Evolutionary conservation across 2,797 vertebrate species (phyloP).

Genomic region (Tauraco hartlaubi): DNA sequence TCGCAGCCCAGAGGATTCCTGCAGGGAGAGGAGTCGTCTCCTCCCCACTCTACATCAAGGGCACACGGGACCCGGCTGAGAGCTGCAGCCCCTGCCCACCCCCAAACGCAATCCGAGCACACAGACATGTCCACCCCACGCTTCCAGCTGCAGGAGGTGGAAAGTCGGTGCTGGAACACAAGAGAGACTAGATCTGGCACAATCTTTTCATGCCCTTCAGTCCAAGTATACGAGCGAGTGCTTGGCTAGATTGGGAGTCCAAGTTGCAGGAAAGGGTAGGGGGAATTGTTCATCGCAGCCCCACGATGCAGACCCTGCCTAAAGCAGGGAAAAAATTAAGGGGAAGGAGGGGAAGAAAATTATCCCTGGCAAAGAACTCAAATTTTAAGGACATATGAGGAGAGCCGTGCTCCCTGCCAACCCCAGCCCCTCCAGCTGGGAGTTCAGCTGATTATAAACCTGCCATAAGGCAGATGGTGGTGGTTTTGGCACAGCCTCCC

Average conservation of each 20-base stretch:
- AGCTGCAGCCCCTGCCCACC: not conserved
- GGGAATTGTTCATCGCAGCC: not conserved
- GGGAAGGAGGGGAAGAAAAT: not conserved
- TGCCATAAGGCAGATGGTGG: not conserved
- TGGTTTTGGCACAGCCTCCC: not conserved
- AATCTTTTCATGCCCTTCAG: not conserved
- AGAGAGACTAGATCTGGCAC: not conserved
- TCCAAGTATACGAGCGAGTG: not conserved
- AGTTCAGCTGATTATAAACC: not conserved
- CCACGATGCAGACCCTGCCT: not conserved
- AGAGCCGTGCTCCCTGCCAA: not conserved
- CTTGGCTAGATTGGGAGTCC: not conserved
- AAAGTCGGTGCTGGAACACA: not conserved
- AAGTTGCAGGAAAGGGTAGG: not conserved
- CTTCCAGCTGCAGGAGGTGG: not conserved
- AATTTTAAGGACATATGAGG: not conserved
- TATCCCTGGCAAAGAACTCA: not conserved
- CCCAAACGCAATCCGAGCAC: fast-evolving
- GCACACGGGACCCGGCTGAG: not conserved
- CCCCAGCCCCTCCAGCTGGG: not conserved
- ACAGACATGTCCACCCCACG: fast-evolving
- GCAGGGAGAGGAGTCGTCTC: not conserved
- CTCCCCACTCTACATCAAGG: not conserved
- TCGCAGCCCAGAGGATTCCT: not conserved
- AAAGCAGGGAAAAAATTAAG: not conserved